These are phyloP conservation scores for Semicossyphus pulcher DNA, from an alignment of 2,113 vertebrate species.

Conservation along the genomic window DNA sequence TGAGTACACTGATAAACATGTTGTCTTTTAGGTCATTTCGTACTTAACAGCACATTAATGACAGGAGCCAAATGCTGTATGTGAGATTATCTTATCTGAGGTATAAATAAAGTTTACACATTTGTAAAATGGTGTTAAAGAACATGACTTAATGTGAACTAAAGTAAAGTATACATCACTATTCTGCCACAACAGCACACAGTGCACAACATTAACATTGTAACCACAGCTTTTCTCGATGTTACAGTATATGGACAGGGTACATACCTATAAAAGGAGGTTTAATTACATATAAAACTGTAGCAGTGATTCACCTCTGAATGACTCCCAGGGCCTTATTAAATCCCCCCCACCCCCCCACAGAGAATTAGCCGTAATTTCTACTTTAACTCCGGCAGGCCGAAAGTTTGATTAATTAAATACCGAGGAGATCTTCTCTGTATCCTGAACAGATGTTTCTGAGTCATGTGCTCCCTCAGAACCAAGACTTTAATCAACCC, in stretches of 20 bases:
- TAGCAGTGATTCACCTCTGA: slow-evolving; percentile 29
- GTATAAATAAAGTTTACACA: no score
- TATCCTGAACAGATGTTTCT: slow-evolving; percentile 66
- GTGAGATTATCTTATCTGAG: no score
- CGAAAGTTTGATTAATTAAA: slow-evolving; percentile 66
- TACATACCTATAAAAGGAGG: background rate
- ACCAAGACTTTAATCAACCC: slow-evolving; percentile 44
- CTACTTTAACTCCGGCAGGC: slow-evolving; percentile 24
- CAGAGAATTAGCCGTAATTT: slow-evolving; percentile 45
- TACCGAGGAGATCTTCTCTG: slow-evolving; percentile 29
- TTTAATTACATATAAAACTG: slow-evolving; percentile 14
- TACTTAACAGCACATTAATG: no score
- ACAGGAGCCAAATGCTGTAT: no score
- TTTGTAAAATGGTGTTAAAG: no score
- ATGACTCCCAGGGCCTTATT: slow-evolving; percentile 49
- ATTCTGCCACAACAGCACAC: background rate
- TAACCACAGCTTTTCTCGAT: background rate
- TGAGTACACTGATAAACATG: no score
- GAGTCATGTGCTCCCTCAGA: slow-evolving; percentile 47
- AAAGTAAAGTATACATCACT: no score
- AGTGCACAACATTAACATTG: background rate
- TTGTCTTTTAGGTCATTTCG: no score
- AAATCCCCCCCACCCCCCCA: slow-evolving; percentile 23
- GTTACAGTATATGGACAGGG: background rate
- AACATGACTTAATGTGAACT: no score